Evolutionary conservation across 2,113 vertebrate species (phyloP), one percentile per base, ranked within the genome.

Genomic region (Entomyzon cyanotis): DNA sequence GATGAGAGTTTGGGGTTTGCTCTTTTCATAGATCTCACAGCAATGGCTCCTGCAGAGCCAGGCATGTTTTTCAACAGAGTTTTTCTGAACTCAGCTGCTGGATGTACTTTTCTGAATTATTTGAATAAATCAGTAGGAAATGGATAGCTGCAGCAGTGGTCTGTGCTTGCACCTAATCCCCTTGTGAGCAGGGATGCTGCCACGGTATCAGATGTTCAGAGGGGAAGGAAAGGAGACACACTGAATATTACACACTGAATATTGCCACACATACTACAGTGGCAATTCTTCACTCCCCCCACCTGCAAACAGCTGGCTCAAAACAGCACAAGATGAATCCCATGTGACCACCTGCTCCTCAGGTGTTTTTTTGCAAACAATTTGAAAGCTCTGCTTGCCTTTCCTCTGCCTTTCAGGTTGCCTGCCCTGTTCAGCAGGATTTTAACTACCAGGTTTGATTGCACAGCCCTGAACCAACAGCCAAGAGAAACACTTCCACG

Each of bases 141-240:
- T 1, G 1, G 73, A 71, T 37, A 39, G 41, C 60, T 79, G 88
- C 7, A 3, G 63, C 77, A 71, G 56, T 12, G 3, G 50, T 30
- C 44, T 89, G 64, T 53, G 84, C 91, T 73, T 87, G 50, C 90
- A 89, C 78, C 93, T 96, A 97, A 97, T 96, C 96, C 94, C 78
- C 82, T 50, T 11, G 39, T 0, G 2, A 83, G 84, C 82, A 73
- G 62, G 27, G 87, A 62, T 11, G 33, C 67, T 91, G 84, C 68
- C 0, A 0, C 0, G 0, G 42, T 67, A 60, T 76, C 59, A 47
- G 90, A 63, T 88, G 71, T 89, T 53, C 59, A 35, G 91, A 89
- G n/a, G 24, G 60, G 62, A 94, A 79, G 70, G 64, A 80, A 83
- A 64, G 63, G 62, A 65, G 55, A 39, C 46, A 56, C 4, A 2